phyloP scores from a whole-genome alignment of 2,113 vertebrate genomes.

The Sisor rabdophorus region DNA sequence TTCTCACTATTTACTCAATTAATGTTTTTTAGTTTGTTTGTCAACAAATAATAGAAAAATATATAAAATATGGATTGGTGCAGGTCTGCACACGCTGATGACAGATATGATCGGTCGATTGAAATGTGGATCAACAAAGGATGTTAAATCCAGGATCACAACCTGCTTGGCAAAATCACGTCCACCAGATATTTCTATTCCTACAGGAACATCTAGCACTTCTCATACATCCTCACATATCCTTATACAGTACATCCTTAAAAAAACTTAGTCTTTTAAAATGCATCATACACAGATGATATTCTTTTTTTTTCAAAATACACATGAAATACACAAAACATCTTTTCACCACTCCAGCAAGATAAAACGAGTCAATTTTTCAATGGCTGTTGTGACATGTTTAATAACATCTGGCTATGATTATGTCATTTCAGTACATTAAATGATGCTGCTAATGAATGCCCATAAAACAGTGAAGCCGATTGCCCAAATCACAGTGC shows the following conservation, averaged over 20 bases:
- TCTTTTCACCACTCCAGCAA: constrained; percentile 9
- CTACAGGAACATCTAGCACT: neutral
- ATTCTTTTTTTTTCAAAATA: neutral
- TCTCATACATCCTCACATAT: neutral
- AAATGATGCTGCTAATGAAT: constrained; percentile 44
- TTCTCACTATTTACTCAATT: too few species aligned
- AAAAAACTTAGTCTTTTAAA: neutral
- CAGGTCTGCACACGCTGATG: too few species aligned
- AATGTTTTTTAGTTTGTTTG: too few species aligned
- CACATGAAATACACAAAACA: neutral
- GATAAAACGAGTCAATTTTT: neutral
- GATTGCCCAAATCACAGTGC: constrained; percentile 26
- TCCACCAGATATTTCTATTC: neutral
- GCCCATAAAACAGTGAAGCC: constrained; percentile 32
- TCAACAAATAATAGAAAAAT: too few species aligned
- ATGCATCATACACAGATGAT: neutral
- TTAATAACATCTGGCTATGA: constrained; percentile 46
- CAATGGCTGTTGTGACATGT: constrained; percentile 46
- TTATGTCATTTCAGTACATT: constrained; percentile 36
- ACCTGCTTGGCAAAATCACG: neutral
- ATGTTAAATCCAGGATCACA: too few species aligned
- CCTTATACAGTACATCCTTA: neutral
- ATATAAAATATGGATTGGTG: too few species aligned
- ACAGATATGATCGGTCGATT: too few species aligned
- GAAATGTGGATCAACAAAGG: too few species aligned